These are phyloP conservation scores for Larimichthys crocea DNA, from an alignment of 2,113 vertebrate species.

Conservation along the genomic window DNA sequence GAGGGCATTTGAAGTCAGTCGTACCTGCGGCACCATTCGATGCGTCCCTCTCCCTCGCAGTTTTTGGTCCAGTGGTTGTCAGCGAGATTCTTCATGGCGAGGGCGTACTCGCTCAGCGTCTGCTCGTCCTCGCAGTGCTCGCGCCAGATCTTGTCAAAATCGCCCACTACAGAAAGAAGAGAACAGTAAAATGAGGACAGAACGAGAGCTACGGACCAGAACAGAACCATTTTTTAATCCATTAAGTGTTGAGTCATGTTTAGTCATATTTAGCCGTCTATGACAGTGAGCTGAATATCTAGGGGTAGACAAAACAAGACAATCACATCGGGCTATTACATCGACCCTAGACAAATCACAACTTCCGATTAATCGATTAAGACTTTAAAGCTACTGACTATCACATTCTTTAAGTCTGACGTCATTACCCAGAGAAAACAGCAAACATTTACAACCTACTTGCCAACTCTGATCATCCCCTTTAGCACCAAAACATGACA, in stretches of 20 bases:
- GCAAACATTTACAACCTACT: constrained; percentile 56
- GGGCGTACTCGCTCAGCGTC: constrained; percentile 96
- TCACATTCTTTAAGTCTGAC: not conserved
- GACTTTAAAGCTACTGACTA: not conserved
- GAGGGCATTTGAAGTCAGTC: not conserved
- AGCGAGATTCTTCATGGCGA: constrained; percentile 98
- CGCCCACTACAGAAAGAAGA: constrained; percentile 87
- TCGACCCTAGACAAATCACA: not conserved
- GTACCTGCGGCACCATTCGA: constrained; percentile 99
- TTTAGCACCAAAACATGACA: constrained; percentile 16
- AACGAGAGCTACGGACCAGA: not conserved
- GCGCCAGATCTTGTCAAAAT: constrained; percentile 98
- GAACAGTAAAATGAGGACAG: not conserved
- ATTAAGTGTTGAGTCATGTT: too few species aligned
- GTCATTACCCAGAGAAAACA: not conserved
- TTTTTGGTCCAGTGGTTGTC: constrained; percentile 97
- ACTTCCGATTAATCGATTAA: not conserved
- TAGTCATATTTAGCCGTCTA: too few species aligned
- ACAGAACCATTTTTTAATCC: too few species aligned
- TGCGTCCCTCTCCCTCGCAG: constrained; percentile 95
- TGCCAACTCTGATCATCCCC: constrained; percentile 29
- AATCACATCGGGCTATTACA: too few species aligned
- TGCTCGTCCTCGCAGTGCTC: constrained; percentile 98
- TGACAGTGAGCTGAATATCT: too few species aligned
- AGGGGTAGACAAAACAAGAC: too few species aligned